Evolutionary conservation across 1,140 invertebrate genomes (phyloP), one percentile per base, ranked within the genome.

Genomic region (Polyergus mexicanus): DNA sequence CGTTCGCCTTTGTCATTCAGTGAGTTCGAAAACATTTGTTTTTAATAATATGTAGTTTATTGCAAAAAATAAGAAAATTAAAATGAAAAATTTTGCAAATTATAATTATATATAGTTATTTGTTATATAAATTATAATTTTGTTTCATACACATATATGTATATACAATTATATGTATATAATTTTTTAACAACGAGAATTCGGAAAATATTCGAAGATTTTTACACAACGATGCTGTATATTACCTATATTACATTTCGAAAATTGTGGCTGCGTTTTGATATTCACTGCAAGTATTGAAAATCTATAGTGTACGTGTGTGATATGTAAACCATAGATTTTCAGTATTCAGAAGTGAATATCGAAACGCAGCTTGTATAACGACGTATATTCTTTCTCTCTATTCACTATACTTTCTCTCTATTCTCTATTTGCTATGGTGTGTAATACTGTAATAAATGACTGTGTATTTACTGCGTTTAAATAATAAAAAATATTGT

Each of bases 381-480:
- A 22, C n/a, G 3, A 22, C n/a, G 3, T 68, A 25, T 6, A 28
- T 32, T 63, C 11, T 63, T 8, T 4, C 4, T 28, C 25, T 63
- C 5, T 56, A 4, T 72, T 51, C 1, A 28, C 7, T 28, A 28
- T 28, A n/a, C 11, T 63, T 8, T 4, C 4, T 28, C 25, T 63
- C 5, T 56, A 4, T 72, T 51, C 1, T 28, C 7, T 28, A 28
- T 28, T 32, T 3, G 35, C 13, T 41, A 19, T 19, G 6, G 3
- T 38, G 44, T 78, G 44, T 66, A 41, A n/a, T n/a, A n/a, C n/a
- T n/a, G n/a, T n/a, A 38, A 78, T 22, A 78, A 78, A 66, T 66
- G 16, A 38, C 44, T 66, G 7, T 65, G 58, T 78, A 66, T 78
- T 25, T 76, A 62, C 35, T 66, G 65, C 1, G 28, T 78, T 60